These are phyloP conservation scores for Pimpla rufipes DNA, from an alignment of 2,888 invertebrate species.

Conservation along the genomic window DNA sequence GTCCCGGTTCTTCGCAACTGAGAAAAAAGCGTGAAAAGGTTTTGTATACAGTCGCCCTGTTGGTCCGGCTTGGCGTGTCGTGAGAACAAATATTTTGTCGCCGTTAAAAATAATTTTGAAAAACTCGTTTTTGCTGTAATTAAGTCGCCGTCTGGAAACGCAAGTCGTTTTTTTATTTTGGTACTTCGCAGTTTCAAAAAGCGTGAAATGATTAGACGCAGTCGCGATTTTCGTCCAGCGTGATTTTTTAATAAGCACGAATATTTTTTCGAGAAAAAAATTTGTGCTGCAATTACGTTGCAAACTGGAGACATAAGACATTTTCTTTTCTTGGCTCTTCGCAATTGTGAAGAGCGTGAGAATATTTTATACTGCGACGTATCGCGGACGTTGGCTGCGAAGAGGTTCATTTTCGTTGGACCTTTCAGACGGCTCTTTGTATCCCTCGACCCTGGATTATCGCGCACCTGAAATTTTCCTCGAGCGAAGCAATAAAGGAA, in stretches of 20 bases:
- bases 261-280: not conserved
- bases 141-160: too few relatives aligned
- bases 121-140: too few relatives aligned
- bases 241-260: not conserved
- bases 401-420: not conserved
- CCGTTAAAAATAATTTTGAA: too few relatives aligned
- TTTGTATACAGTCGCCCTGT: too few relatives aligned
- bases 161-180: too few relatives aligned
- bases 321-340: not conserved
- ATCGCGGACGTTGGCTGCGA: not conserved
- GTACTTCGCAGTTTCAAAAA: not conserved
- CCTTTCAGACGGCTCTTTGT: not conserved
- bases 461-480: conserved; percentile 2
- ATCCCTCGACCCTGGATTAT: not conserved
- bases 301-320: too few relatives aligned
- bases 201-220: too few relatives aligned
- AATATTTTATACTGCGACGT: not conserved
- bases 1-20: too few relatives aligned
- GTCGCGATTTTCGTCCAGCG: not conserved
- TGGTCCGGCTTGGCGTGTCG: too few relatives aligned
- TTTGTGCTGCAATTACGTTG: too few relatives aligned
- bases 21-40: too few relatives aligned
- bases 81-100: too few relatives aligned
- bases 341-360: not conserved
- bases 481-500: not conserved